Conservation (phyloP, 2,888 invertebrate genomes). For the Acrobeloides nanus region DNA sequence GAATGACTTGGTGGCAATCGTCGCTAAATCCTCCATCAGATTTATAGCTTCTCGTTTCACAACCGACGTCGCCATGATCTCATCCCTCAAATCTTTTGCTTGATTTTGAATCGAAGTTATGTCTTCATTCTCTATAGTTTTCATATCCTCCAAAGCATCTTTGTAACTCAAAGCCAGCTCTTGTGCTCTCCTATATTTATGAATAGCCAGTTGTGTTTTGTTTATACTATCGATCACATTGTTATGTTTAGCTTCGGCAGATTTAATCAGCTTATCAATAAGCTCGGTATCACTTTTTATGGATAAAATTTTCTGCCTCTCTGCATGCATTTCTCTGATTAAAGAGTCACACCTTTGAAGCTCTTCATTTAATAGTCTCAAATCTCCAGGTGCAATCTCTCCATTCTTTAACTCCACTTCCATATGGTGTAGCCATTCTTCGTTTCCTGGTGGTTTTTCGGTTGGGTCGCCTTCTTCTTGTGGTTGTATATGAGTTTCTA, state of each 20-base stretch:
- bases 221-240: conserved; percentile 18
- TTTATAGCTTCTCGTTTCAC: conserved; percentile 18
- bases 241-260: conserved; percentile 20
- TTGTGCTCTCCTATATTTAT: conserved; percentile 23
- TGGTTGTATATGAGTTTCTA: neutral
- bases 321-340: neutral
- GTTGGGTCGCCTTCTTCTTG: conserved; percentile 1
- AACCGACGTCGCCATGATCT: conserved; percentile 4
- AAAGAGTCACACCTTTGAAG: neutral
- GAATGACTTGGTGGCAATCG: conserved; percentile 5
- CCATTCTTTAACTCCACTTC: conserved; percentile 5
- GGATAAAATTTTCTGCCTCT: conserved; percentile 3
- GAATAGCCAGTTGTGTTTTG: conserved; percentile 25
- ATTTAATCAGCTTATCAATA: conserved; percentile 5
- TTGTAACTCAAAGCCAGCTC: conserved; percentile 22
- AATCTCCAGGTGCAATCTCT: conserved; percentile 12
- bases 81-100: conserved; percentile 9
- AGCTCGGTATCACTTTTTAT: neutral
- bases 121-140: neutral
- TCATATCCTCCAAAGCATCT: conserved; percentile 5
- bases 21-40: conserved; percentile 17
- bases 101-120: neutral
- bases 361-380: neutral
- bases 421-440: conserved; percentile 8
- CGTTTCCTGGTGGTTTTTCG: conserved; percentile 1